Percentiles rank a stretch among this genome's conserved stretches.
Conservation (phyloP, 2,888 invertebrate genomes). For the Sinopyrophorus schimmeli region DNA sequence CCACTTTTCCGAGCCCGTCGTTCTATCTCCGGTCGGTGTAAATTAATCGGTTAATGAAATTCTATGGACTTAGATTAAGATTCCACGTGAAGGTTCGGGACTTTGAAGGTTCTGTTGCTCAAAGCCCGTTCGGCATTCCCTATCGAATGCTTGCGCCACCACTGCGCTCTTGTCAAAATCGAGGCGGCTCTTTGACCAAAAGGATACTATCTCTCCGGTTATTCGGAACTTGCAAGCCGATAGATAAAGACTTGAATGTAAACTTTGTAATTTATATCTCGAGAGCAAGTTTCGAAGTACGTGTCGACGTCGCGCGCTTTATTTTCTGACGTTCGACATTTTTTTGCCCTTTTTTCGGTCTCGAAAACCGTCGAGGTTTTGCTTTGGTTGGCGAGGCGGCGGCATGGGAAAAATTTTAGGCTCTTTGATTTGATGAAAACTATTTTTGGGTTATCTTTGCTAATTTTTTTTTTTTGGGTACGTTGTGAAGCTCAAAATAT, state of each 20-base stretch:
- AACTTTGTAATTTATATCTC: conserved; percentile 9
- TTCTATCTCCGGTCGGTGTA: conserved; percentile 30
- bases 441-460: too few species aligned
- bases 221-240: conserved; percentile 35
- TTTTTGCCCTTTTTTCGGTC: too few species aligned
- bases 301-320: too few species aligned
- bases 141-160: conserved; percentile 34
- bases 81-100: conserved; percentile 42
- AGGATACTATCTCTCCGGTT: conserved; percentile 18
- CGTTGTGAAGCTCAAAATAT: too few species aligned
- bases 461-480: too few species aligned
- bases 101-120: conserved; percentile 45
- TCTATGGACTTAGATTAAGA: conserved; percentile 45
- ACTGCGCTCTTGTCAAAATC: conserved; percentile 22
- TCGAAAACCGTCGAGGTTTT: too few species aligned
- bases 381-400: too few species aligned
- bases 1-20: conserved; percentile 20
- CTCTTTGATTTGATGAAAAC: too few species aligned
- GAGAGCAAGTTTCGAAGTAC: too few species aligned
- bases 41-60: conserved; percentile 47
- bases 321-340: too few species aligned
- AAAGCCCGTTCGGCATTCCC: conserved; percentile 41
- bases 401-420: too few species aligned
- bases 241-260: conserved; percentile 19
- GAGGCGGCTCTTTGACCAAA: conserved; percentile 25